Evolutionary conservation across 2,797 vertebrate species (phyloP).

Genomic region (Rhinatrema bivittatum): DNA sequence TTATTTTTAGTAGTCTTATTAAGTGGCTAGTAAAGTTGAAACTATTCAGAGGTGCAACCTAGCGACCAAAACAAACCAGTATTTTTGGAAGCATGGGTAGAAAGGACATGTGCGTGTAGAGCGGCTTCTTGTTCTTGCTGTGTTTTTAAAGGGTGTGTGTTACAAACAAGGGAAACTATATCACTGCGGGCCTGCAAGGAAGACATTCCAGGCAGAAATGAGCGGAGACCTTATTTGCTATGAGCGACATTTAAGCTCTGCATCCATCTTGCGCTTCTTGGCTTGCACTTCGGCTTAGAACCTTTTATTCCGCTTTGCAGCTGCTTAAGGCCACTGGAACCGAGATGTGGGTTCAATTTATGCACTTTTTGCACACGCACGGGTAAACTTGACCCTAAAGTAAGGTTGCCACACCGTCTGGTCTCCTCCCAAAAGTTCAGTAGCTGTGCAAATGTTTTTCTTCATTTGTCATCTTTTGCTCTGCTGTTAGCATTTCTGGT

Average conservation of each 20-base stretch:
- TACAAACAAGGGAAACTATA: slow-evolving; percentile 71
- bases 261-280: slow-evolving; percentile 1
- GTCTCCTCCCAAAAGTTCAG: neutral
- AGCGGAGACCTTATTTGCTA: slow-evolving; percentile 34
- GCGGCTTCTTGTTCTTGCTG: too few species aligned
- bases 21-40: too few species aligned
- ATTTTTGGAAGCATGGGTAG: too few species aligned
- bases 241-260: slow-evolving; percentile 7
- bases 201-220: slow-evolving; percentile 50
- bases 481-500: slow-evolving; percentile 36
- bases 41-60: too few species aligned
- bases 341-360: slow-evolving; percentile 9
- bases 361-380: slow-evolving; percentile 2
- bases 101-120: too few species aligned
- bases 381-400: neutral
- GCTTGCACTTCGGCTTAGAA: slow-evolving; percentile 1
- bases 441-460: neutral
- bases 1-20: too few species aligned
- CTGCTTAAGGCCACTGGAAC: too few species aligned
- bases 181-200: slow-evolving; percentile 46
- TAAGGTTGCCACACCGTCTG: neutral
- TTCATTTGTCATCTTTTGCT: slow-evolving; percentile 14
- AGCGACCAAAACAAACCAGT: too few species aligned
- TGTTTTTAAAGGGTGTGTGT: slow-evolving; percentile 47
- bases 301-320: too few species aligned